Base-by-base conservation (phyloP, 2,113 vertebrate genomes). In the Boleophthalmus pectinirostris region DNA sequence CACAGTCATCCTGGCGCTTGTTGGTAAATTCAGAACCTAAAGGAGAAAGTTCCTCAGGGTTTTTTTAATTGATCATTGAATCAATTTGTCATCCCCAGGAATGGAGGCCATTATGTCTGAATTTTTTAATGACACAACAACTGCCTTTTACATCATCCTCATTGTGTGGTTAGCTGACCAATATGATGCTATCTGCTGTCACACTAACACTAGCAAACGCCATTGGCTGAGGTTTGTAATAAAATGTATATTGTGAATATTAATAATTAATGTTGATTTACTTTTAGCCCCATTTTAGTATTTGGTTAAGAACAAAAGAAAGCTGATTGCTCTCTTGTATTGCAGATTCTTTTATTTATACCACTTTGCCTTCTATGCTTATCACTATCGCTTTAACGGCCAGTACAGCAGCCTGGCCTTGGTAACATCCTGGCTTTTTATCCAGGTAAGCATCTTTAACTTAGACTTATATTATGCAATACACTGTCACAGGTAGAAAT, bases 91-190 rank as follows among this genome's bases (percentile, higher is more conserved):
- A 46, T 77, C 12, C 0, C 18, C 74, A 99, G 98, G 98, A 2
- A 99, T 99, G 98, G 98, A 99, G 82, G 97, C 98, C 80, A 99
- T 99, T 70, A 99, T 99, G 98, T 99, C 97, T 0, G 97, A 99
- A 88, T 99, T 99, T 90, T 99, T 99, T 93, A 99, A 98, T 0
- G 98, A 99, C 91, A 98, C 98, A 21, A 99, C 97, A 0, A 99
- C 97, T 0, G 98, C 98, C 0, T 99, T 99, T 87, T 99, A 99
- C 91, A 99, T 99, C 87, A 99, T 99, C 88, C 96, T 99, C n/a
- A 98, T 99, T 0, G 98, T 99, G 35, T 99, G 98, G 98, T 88
- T 99, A 83, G 98, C 97, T 0, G 98, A 99, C 88, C 98, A 99
- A 81, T 99, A 99, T 0, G 97, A 99, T 0, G 96, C 98, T 0